Base-by-base conservation (phyloP, 2,888 invertebrate genomes). In the Lamproptera curius region DNA sequence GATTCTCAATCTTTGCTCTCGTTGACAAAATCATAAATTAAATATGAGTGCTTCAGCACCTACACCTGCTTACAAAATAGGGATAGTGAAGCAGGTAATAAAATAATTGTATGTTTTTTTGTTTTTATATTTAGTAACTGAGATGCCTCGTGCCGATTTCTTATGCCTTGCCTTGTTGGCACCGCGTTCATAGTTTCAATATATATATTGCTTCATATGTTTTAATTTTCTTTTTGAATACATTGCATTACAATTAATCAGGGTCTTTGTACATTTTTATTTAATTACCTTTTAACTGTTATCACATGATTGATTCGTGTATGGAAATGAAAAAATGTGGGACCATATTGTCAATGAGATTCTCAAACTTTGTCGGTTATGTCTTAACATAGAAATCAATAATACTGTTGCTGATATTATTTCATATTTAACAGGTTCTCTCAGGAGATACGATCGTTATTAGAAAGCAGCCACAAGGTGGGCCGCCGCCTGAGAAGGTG, bases 371-470 rank as follows among this genome's bases (percentile, higher is more conserved):
- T 20, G 3, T 20, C n/a, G n/a, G n/a, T n/a, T n/a, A n/a, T n/a
- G n/a, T n/a, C n/a, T n/a, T n/a, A n/a, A n/a, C n/a, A n/a, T n/a
- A n/a, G n/a, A n/a, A n/a, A n/a, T n/a, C n/a, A n/a, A n/a, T n/a
- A 23, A 23, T 38, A n/a, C n/a, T n/a, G n/a, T n/a, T n/a, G n/a
- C n/a, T 6, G 6, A 20, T 20, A 5, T 33, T 13, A 10, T 13
- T 14, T 36, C 23, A 36, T 38, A 60, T 46, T 50, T 60, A 59
- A 34, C 63, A 99, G 98, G 94, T 99, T 55, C 90, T 97, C 54
- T 98, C 99, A 52, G 99, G 99, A 49, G 99, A 99, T 86, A 95
- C 98, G 49, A 91, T 99, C 51, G 93, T 98, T 40, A 95, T 99
- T 62, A 91, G 97, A 69, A 97, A 93, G 54, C 90, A 92, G 56